A percentile compares a stretch with the other conserved stretches of the same genome.
These are phyloP conservation scores for Drosophila multiciliata DNA, from an alignment of 2,888 invertebrate species.

Conservation along the genomic window DNA sequence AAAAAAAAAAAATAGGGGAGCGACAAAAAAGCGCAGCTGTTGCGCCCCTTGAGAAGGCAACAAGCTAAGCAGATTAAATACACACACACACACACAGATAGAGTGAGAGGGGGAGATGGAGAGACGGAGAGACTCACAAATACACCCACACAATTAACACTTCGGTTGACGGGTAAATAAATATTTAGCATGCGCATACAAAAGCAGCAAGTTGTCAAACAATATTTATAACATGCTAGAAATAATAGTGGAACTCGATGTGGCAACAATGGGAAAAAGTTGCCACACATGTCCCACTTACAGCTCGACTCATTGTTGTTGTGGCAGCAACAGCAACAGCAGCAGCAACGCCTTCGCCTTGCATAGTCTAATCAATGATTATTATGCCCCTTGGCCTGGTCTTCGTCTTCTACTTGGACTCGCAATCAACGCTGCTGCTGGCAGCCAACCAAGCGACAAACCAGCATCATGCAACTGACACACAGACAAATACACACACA, in stretches of 20 bases:
- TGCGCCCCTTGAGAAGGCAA: slow-evolving; percentile 54
- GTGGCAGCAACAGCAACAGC: slow-evolving; percentile 19
- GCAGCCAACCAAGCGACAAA: slow-evolving; percentile 16
- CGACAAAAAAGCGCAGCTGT: slow-evolving; percentile 42
- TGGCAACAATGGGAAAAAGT: slow-evolving; percentile 47
- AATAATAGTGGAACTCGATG: slow-evolving; percentile 62
- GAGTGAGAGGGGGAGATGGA: not conserved
- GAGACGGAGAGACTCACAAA: slow-evolving; percentile 8
- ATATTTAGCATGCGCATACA: slow-evolving; percentile 68
- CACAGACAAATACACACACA: slow-evolving; percentile 10
- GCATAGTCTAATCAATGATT: slow-evolving; percentile 68
- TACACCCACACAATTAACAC: slow-evolving; percentile 73
- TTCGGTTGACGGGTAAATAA: slow-evolving; percentile 69
- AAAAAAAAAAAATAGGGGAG: not conserved
- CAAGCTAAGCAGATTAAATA: slow-evolving; percentile 68
- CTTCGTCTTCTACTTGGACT: slow-evolving; percentile 42
- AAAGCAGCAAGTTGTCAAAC: slow-evolving; percentile 24
- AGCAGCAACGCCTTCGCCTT: slow-evolving; percentile 56
- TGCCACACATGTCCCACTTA: slow-evolving; percentile 49
- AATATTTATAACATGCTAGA: slow-evolving; percentile 68
- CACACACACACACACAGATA: slow-evolving; percentile 25
- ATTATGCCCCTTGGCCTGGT: slow-evolving; percentile 54
- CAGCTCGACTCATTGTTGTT: slow-evolving; percentile 21
- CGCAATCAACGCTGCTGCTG: slow-evolving; percentile 59
- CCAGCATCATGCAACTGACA: slow-evolving; percentile 36